Evolutionary conservation across 2,888 invertebrate genomes (phyloP).

Genomic region (Pandemis heparana): DNA sequence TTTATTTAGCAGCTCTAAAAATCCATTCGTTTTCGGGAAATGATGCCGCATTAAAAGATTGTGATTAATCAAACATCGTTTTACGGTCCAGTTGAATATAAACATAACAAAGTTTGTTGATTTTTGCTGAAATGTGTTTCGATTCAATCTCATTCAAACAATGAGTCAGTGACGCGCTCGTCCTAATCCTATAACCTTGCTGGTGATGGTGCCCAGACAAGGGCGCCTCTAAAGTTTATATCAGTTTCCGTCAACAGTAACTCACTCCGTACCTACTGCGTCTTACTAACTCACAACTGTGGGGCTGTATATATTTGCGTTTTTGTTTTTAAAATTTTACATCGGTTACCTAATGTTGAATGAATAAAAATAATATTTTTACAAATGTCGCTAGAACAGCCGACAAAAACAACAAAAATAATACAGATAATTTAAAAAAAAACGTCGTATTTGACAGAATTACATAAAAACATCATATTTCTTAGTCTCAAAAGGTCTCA

Average conservation of each 20-base stretch:
- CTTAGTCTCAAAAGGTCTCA: background rate
- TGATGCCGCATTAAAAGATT: conserved; percentile 39
- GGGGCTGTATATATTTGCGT: background rate
- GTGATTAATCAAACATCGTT: conserved; percentile 39
- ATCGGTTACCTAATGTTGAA: background rate
- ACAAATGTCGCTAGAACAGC: no score
- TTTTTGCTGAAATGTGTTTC: conserved; percentile 59
- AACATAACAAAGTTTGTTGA: conserved; percentile 58
- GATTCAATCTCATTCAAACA: conserved; percentile 39
- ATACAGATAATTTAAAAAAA: no score
- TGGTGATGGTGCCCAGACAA: conserved; percentile 38
- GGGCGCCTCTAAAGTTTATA: conserved; percentile 36
- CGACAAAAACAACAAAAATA: no score
- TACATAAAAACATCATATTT: background rate
- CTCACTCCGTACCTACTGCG: conserved; percentile 6
- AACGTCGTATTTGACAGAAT: no score
- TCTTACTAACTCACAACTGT: background rate
- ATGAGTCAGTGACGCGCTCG: conserved; percentile 39
- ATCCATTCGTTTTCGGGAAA: conserved; percentile 35
- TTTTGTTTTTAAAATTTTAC: background rate
- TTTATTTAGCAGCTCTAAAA: conserved; percentile 32
- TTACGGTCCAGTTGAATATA: conserved; percentile 47
- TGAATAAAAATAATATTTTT: no score
- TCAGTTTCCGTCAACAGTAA: conserved; percentile 28
- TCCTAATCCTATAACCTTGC: conserved; percentile 42